Base-by-base conservation (phyloP, 64 coral and sea anemone species). In the Pocillopora damicornis region DNA sequence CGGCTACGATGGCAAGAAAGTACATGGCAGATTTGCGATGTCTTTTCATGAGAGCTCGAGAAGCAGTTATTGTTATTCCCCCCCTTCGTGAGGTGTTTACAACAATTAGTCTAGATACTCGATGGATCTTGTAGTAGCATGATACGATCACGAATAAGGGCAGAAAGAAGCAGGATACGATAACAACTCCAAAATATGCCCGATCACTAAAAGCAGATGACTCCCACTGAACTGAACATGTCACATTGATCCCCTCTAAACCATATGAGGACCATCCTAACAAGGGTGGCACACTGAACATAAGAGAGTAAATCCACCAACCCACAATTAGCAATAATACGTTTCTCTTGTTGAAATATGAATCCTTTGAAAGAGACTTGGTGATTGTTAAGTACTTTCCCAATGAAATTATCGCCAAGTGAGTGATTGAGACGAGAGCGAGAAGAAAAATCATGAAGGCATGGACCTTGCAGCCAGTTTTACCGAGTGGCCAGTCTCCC, bases 311-410 rank as follows among this genome's bases (percentile, higher is more conserved):
- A 7, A 58, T 17, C 89, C 89, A 91, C 16, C 76, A 73, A 7
- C 13, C 61, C 17, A 64, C 36, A 18, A 91, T 80, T 1, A 91
- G 14, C 15, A 68, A 13, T 13, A 86, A 2, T 9, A 83, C 81
- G 67, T 64, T 72, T 65, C 60, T 79, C 16, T 17, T 86, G 16
- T 64, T 37, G 11, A 83, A 56, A 67, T 86, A 75, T 4, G 80
- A 82, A 16, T 86, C 37, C 20, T 20, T 86, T 15, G 63, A 68
- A 11, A 76, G 37, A 60, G 75, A 86, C n/a, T 73, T 91, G 51
- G 83, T 76, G 13, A 91, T 85, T 15, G 89, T 91, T 58, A 91
- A 73, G 45, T 91, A 91, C 81, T 91, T 91, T 35, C 83, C 89
- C 2, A 64, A 17, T n/a, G 89, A 82, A 67, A 91, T 86, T 9